These are phyloP conservation scores for Corythucha ciliata DNA, from an alignment of 2,888 invertebrate species.

Conservation along the genomic window DNA sequence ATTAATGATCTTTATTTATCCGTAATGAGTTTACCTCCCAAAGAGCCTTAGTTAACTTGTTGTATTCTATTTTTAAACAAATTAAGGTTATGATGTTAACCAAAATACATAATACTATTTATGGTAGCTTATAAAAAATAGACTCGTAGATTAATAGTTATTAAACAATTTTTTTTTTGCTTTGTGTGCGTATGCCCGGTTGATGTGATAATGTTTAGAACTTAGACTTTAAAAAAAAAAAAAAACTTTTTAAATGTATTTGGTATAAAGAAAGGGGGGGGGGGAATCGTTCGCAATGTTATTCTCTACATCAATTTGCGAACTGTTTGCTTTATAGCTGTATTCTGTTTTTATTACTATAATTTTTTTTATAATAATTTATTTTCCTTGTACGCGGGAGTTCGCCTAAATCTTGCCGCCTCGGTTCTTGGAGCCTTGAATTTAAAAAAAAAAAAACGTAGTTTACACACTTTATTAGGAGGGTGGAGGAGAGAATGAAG, in stretches of 20 bases:
- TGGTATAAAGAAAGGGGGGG: too few species aligned
- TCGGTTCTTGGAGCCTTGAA: too few species aligned
- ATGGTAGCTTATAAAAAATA: conserved; percentile 33
- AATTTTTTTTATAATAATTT: too few species aligned
- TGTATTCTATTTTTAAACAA: conserved; percentile 32
- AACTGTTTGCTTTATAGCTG: too few species aligned
- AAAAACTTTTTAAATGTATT: conserved; percentile 4
- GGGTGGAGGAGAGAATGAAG: too few species aligned
- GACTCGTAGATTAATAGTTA: conserved; percentile 30
- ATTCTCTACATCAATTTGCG: too few species aligned
- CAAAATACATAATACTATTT: conserved; percentile 34
- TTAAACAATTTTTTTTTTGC: conserved; percentile 31
- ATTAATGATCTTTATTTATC: background rate
- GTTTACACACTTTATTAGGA: too few species aligned
- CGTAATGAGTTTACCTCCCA: conserved; percentile 28
- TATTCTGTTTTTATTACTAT: too few species aligned
- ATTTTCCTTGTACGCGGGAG: too few species aligned
- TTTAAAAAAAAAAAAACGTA: too few species aligned
- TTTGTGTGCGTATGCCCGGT: conserved; percentile 33
- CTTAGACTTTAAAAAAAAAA: conserved; percentile 9
- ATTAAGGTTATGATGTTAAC: conserved; percentile 35
- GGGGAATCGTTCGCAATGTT: too few species aligned
- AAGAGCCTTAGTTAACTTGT: conserved; percentile 33
- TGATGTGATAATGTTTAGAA: conserved; percentile 31
- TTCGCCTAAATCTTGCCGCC: too few species aligned